These are phyloP conservation scores for Galago senegalensis DNA, from an alignment of 2,797 vertebrate species.

Conservation along the genomic window DNA sequence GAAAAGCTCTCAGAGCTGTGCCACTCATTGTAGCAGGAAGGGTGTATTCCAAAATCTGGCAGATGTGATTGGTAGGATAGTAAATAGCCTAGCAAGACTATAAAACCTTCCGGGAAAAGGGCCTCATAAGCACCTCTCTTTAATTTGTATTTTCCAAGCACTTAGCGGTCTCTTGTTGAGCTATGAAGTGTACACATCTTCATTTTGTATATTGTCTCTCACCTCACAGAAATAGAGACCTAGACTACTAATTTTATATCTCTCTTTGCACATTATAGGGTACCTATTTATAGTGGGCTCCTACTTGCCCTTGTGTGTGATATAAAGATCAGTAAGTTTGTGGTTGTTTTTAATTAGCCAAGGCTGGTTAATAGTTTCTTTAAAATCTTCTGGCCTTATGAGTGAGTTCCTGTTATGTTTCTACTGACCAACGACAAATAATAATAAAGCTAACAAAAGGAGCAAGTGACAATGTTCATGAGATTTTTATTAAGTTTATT, in stretches of 20 bases:
- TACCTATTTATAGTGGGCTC: background rate
- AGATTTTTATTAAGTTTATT: conserved; percentile 66
- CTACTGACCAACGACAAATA: conserved; percentile 59
- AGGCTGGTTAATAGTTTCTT: conserved; percentile 51
- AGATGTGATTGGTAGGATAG: conserved; percentile 38
- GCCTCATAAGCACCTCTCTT: background rate
- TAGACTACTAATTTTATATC: conserved; percentile 58
- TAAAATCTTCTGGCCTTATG: conserved; percentile 52
- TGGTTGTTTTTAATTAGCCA: conserved; percentile 58
- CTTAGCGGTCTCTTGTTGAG: conserved; percentile 1
- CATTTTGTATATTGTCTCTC: conserved; percentile 43
- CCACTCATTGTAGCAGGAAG: conserved; percentile 11
- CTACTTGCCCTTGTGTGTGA: conserved; percentile 37
- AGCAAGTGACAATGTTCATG: conserved; percentile 50
- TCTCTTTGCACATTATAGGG: background rate
- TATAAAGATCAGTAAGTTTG: conserved; percentile 60
- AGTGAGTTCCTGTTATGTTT: conserved; percentile 55
- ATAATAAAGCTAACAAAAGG: conserved; percentile 63
- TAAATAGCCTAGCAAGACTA: conserved; percentile 29
- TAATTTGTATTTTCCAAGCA: conserved; percentile 59
- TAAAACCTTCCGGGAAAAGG: conserved; percentile 45
- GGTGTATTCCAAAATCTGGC: background rate
- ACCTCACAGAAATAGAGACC: conserved; percentile 47
- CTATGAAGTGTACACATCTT: conserved; percentile 31
- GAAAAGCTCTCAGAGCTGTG: conserved; percentile 44